phyloP scores from a whole-genome alignment of 2,113 vertebrate species.

The Desmodus rotundus region DNA sequence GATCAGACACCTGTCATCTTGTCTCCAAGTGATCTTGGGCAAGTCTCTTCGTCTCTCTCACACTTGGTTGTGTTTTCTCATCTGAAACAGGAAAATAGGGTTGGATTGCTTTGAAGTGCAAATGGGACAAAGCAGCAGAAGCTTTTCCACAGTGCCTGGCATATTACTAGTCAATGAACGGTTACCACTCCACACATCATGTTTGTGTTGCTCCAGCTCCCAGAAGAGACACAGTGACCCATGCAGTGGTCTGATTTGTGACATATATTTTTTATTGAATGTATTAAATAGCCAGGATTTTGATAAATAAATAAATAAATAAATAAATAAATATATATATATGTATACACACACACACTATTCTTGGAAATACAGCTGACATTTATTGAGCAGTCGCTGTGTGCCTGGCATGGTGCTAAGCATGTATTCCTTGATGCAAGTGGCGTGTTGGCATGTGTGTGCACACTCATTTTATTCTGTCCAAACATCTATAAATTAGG shows the following conservation, averaged over 20 bases:
- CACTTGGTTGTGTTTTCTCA: neutral
- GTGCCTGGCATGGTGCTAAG: neutral
- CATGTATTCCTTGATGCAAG: neutral
- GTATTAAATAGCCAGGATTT: neutral
- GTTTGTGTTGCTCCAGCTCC: neutral
- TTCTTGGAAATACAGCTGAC: neutral
- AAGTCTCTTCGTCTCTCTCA: neutral
- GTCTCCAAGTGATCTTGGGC: neutral
- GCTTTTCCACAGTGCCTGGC: neutral
- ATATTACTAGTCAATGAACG: fast-evolving
- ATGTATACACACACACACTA: no score
- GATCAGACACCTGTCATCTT: neutral
- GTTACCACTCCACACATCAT: neutral
- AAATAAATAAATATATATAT: no score
- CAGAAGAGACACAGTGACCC: neutral
- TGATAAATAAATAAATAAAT: neutral
- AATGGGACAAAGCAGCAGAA: neutral
- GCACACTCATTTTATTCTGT: neutral
- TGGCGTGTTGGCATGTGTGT: fast-evolving
- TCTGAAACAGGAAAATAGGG: neutral
- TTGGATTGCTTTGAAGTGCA: neutral
- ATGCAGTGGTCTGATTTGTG: neutral
- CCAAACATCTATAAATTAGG: neutral
- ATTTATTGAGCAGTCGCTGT: neutral
- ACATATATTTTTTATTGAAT: neutral